phyloP scores from a whole-genome alignment of 2,797 vertebrate species.

The Heteromormyrus szaboi region DNA sequence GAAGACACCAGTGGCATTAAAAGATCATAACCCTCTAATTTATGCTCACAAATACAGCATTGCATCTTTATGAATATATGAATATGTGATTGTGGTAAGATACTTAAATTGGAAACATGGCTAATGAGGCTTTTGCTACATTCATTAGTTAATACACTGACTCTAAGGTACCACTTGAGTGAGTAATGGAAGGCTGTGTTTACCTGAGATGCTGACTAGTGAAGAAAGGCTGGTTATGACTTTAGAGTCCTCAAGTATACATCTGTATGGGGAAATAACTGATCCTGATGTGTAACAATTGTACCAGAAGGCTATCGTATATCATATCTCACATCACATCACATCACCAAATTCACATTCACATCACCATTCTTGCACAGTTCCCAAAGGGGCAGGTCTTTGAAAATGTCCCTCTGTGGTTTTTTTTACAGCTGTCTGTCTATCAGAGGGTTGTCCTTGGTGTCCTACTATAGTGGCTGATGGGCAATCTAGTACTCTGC shows the following conservation, averaged over 20 bases:
- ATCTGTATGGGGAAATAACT: neutral
- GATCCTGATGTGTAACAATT: neutral
- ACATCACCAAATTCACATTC: neutral
- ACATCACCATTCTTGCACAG: neutral
- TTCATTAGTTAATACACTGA: neutral
- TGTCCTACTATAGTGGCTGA: neutral
- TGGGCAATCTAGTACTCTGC: neutral
- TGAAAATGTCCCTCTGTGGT: neutral
- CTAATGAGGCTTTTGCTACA: neutral
- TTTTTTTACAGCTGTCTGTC: neutral
- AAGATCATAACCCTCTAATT: constrained; percentile 19
- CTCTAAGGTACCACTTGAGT: neutral
- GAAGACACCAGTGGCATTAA: neutral
- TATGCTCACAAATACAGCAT: neutral
- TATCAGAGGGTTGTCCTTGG: neutral
- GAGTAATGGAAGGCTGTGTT: neutral
- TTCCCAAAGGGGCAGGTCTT: neutral
- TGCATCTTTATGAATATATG: constrained; percentile 10
- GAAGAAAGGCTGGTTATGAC: neutral
- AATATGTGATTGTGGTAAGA: neutral
- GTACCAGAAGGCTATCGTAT: neutral
- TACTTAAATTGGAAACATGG: neutral
- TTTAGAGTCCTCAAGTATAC: neutral
- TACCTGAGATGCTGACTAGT: neutral
- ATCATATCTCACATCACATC: neutral